Evolutionary conservation across 2,113 vertebrate genomes (phyloP).

Genomic region (Actenoides lindsayi): DNA sequence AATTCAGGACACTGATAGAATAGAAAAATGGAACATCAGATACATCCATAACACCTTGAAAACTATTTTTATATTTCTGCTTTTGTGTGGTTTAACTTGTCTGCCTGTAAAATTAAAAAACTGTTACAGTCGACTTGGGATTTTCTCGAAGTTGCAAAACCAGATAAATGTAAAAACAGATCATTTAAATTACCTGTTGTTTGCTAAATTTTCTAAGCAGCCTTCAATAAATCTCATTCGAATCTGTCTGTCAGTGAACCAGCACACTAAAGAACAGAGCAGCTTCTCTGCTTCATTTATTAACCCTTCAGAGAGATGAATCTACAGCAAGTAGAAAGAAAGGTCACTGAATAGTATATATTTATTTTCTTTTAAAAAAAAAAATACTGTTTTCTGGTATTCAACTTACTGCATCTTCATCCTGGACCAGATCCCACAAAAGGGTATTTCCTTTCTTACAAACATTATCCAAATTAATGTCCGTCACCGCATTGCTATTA

Average conservation of each 20-base stretch:
- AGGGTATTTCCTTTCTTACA: conserved; percentile 98
- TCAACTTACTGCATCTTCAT: conserved; percentile 93
- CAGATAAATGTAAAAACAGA: background rate
- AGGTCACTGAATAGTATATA: conserved; percentile 36
- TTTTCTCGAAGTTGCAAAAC: background rate
- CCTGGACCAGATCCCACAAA: conserved; percentile 98
- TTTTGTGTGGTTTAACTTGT: background rate
- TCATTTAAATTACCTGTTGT: conserved; percentile 87
- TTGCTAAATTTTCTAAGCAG: conserved; percentile 97
- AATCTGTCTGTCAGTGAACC: conserved; percentile 99
- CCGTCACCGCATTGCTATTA: conserved; percentile 90
- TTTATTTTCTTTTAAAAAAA: background rate
- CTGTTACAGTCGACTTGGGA: background rate
- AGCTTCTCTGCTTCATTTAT: conserved; percentile 99
- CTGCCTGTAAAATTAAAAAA: background rate
- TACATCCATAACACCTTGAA: background rate
- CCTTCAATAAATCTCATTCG: conserved; percentile 99
- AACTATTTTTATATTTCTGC: background rate
- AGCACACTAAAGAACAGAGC: conserved; percentile 97
- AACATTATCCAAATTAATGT: conserved; percentile 99
- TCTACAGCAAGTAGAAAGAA: conserved; percentile 77
- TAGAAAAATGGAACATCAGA: background rate
- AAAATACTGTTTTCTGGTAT: conserved; percentile 12
- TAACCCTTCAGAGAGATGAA: conserved; percentile 96
- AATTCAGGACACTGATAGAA: background rate